These are phyloP conservation scores for Hemicordylus capensis DNA, from an alignment of 2,113 vertebrate genomes.

Conservation along the genomic window DNA sequence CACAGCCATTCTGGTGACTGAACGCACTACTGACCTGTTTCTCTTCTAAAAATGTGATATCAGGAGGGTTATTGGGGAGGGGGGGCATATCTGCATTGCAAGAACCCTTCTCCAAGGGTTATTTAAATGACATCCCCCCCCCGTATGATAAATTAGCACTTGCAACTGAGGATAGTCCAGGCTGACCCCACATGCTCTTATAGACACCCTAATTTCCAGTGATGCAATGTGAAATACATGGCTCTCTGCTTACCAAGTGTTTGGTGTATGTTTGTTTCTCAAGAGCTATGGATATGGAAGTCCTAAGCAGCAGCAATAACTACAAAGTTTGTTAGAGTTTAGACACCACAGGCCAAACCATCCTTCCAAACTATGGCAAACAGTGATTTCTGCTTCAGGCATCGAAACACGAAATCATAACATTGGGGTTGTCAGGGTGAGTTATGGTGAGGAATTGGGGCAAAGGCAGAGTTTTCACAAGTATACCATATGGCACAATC, in stretches of 20 bases:
- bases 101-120: too few species aligned
- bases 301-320: neutral
- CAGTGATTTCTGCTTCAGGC: neutral
- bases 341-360: neutral
- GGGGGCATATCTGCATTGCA: too few species aligned
- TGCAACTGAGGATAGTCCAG: neutral
- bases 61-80: neutral
- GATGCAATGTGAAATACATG: neutral
- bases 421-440: neutral
- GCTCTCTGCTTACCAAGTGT: neutral
- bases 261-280: neutral
- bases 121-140: too few species aligned
- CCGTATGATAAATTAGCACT: neutral
- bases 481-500: neutral
- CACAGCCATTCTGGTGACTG: neutral
- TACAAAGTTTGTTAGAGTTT: neutral
- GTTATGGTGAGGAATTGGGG: neutral
- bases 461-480: neutral
- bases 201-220: neutral
- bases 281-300: neutral
- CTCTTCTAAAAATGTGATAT: neutral
- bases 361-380: neutral
- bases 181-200: too few species aligned
- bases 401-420: neutral
- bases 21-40: neutral